A percentile compares a stretch with the other conserved stretches of the same genome.
Conservation (phyloP, 2,797 vertebrate species). For the Chloroceryle amazona region DNA sequence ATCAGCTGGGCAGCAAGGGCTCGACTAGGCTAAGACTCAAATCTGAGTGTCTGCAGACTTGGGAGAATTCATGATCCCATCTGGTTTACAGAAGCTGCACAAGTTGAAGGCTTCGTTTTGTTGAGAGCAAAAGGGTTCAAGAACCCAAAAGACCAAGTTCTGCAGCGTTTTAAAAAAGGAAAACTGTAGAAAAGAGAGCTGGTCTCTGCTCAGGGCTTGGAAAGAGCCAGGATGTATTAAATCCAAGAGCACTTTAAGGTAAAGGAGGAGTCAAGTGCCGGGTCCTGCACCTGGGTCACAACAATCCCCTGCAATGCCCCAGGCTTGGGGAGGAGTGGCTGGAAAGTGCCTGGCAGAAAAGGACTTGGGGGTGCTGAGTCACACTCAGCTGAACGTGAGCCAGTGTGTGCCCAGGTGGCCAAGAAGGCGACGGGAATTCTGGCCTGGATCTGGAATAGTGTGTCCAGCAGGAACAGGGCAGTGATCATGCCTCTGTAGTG, state of each 20-base stretch:
- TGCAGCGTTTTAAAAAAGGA: not conserved
- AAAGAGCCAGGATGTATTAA: not conserved
- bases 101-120: not conserved
- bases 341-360: too few relatives aligned
- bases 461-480: too few relatives aligned
- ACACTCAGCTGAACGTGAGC: too few relatives aligned
- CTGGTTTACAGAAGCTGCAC: not conserved
- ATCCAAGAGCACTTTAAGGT: not conserved
- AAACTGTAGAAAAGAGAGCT: not conserved
- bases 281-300: too few relatives aligned
- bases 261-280: not conserved
- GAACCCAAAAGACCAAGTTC: not conserved
- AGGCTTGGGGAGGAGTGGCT: too few relatives aligned
- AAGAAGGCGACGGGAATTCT: too few relatives aligned
- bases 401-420: too few relatives aligned
- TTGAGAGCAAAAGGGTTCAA: not conserved
- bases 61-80: not conserved
- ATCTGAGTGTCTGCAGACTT: not conserved
- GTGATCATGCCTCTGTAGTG: too few relatives aligned
- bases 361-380: too few relatives aligned
- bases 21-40: not conserved
- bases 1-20: not conserved
- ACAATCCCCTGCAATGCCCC: too few relatives aligned
- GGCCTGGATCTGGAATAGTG: too few relatives aligned
- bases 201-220: not conserved